phyloP scores from a whole-genome alignment of 2,113 vertebrate species.

The Pluvialis apricaria region DNA sequence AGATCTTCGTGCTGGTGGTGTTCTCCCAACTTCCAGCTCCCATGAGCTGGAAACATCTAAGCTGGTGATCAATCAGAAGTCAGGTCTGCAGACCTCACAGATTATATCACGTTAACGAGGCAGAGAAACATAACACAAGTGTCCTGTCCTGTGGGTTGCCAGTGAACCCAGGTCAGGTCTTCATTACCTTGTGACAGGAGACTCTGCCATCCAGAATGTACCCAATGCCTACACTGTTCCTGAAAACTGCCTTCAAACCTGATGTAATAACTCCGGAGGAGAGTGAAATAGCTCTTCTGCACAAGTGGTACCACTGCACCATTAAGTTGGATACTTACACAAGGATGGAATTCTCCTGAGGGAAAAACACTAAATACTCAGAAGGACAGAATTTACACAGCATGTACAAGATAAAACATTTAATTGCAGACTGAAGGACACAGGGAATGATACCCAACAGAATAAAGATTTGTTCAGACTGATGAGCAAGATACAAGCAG shows the following conservation, averaged over 20 bases:
- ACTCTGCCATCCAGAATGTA: neutral
- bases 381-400: slow-evolving; percentile 2
- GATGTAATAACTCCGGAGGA: neutral
- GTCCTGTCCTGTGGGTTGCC: neutral
- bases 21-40: neutral
- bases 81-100: neutral
- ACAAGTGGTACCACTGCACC: neutral
- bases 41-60: neutral
- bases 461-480: neutral
- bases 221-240: neutral
- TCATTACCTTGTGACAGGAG: neutral
- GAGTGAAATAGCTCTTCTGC: neutral
- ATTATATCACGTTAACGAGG: accelerated
- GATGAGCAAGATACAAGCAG: neutral
- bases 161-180: neutral
- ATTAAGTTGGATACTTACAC: neutral
- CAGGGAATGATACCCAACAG: neutral
- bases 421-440: neutral
- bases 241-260: neutral
- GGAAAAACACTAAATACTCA: neutral
- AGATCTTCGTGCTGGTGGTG: neutral
- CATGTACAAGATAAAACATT: neutral
- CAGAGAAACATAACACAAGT: neutral
- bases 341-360: neutral
- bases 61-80: neutral